A percentile compares a stretch with the other conserved stretches of the same genome.
phyloP scores from a whole-genome alignment of 2,113 vertebrate genomes.

The Prolemur simus region DNA sequence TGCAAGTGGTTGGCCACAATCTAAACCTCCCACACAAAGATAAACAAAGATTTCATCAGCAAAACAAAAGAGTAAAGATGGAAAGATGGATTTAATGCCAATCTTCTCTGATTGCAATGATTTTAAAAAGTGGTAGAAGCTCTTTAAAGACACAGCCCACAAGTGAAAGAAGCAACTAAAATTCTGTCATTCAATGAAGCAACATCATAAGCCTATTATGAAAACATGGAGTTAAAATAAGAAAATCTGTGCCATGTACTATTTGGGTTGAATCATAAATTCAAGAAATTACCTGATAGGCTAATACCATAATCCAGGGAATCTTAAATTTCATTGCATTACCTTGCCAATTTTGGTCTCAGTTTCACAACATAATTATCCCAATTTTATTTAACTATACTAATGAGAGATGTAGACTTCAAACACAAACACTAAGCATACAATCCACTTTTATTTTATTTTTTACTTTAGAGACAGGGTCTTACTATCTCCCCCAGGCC shows the following conservation, averaged over 20 bases:
- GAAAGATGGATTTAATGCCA: slow-evolving; percentile 34
- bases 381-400: slow-evolving; percentile 40
- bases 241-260: neutral
- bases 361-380: slow-evolving; percentile 58
- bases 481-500: no score
- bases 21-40: slow-evolving; percentile 31
- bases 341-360: slow-evolving; percentile 1
- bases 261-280: slow-evolving; percentile 28
- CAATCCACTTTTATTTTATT: neutral
- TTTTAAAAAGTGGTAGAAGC: slow-evolving; percentile 16
- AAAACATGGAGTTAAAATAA: slow-evolving; percentile 32
- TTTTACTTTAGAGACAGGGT: no score
- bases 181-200: neutral
- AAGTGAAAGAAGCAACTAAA: slow-evolving; percentile 15
- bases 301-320: slow-evolving; percentile 36
- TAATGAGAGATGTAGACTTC: slow-evolving; percentile 28
- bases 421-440: slow-evolving; percentile 8
- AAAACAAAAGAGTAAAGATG: slow-evolving; percentile 47
- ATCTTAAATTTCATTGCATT: slow-evolving; percentile 54
- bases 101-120: slow-evolving; percentile 13
- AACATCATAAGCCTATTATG: neutral
- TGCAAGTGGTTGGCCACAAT: slow-evolving; percentile 23
- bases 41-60: slow-evolving; percentile 53
- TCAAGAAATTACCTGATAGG: slow-evolving; percentile 39
- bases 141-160: slow-evolving; percentile 32